phyloP scores from a whole-genome alignment of 2,888 invertebrate genomes.

The Macrosiphum euphorbiae region DNA sequence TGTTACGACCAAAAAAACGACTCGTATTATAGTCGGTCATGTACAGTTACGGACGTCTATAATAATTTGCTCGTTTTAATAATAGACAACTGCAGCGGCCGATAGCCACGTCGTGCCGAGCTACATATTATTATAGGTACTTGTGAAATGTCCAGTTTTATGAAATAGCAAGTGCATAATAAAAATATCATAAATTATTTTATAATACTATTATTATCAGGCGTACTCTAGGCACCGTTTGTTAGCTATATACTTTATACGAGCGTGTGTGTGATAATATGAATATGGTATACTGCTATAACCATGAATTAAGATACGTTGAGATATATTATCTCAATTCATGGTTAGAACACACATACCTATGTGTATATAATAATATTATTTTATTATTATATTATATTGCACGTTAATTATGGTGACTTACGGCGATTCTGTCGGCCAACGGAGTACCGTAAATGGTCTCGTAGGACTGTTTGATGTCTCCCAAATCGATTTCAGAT shows the following conservation, averaged over 20 bases:
- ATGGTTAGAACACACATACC: background rate
- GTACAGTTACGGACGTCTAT: background rate
- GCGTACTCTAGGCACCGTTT: background rate
- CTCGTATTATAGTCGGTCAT: background rate
- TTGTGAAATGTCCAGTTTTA: background rate
- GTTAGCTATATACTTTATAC: background rate
- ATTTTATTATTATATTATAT: background rate
- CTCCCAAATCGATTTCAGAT: constrained; percentile 72
- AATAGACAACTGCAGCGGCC: background rate
- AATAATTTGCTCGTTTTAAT: background rate
- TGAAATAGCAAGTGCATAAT: background rate
- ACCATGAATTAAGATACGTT: background rate
- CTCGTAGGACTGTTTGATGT: constrained; percentile 72
- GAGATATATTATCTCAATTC: background rate
- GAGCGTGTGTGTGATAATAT: background rate
- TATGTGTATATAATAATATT: background rate
- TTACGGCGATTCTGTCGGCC: constrained; percentile 70
- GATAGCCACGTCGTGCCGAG: background rate
- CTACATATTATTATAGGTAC: background rate
- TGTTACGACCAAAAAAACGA: background rate
- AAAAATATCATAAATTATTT: background rate
- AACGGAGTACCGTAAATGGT: constrained; percentile 71
- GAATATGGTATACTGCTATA: background rate
- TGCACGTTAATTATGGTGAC: constrained; percentile 60
- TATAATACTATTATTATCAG: background rate